Percentiles rank a stretch among this genome's conserved stretches.
Evolutionary conservation across 1,140 invertebrate genomes (phyloP).

Genomic region (silkworm (Bombyx mori)): DNA sequence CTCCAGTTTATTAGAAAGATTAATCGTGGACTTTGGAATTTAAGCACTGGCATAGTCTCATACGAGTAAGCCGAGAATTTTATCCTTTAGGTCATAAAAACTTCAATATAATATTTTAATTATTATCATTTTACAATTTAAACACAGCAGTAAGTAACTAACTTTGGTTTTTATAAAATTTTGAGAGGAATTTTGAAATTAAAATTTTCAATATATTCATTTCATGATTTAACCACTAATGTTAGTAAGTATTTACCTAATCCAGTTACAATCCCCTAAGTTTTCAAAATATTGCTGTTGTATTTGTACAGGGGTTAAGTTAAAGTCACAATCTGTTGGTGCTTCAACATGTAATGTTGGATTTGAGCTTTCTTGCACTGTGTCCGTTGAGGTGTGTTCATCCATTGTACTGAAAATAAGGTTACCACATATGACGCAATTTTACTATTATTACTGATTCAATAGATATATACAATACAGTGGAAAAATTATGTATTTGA

Average conservation of each 20-base stretch:
- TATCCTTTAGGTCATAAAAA: too few relatives aligned
- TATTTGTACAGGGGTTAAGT: slow-evolving; percentile 41
- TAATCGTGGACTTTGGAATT: too few relatives aligned
- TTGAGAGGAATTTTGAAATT: not conserved
- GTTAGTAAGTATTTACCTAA: slow-evolving; percentile 41
- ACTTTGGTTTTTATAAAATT: not conserved
- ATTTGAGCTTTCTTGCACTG: slow-evolving; percentile 2
- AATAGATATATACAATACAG: not conserved
- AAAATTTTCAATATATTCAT: not conserved
- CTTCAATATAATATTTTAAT: too few relatives aligned
- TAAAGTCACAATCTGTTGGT: not conserved
- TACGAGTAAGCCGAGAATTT: too few relatives aligned
- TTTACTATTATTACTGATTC: not conserved
- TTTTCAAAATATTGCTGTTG: slow-evolving; percentile 65
- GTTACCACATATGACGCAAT: too few relatives aligned
- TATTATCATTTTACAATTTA: too few relatives aligned
- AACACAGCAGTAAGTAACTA: too few relatives aligned
- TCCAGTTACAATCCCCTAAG: slow-evolving; percentile 54
- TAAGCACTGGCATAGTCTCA: too few relatives aligned
- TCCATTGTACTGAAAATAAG: not conserved
- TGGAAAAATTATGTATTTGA: not conserved
- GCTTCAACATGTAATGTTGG: slow-evolving; percentile 1
- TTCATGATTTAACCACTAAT: slow-evolving; percentile 1
- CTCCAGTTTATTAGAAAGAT: too few relatives aligned
- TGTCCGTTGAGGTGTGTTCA: not conserved